A percentile compares a stretch with the other conserved stretches of the same genome.
Evolutionary conservation across 1,140 invertebrate genomes (phyloP).

Genomic region (Brachionus paranguensis): DNA sequence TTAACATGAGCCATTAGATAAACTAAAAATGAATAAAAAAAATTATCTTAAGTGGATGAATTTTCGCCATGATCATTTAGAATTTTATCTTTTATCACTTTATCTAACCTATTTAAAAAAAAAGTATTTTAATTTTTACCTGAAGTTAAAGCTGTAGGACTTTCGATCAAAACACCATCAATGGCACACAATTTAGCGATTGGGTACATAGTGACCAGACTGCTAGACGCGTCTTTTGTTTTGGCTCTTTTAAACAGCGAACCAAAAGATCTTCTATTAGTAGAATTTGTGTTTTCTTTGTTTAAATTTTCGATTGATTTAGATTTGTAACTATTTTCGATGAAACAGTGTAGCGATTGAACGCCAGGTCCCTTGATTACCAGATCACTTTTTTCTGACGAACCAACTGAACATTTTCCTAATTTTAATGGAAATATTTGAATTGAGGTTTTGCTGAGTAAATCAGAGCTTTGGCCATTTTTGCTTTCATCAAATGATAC

Average conservation of each 20-base stretch:
- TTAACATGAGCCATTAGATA: background rate
- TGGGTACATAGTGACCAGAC: background rate
- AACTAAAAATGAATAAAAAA: background rate
- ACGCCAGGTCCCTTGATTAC: slow-evolving; percentile 72
- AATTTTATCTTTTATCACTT: background rate
- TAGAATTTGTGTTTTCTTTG: background rate
- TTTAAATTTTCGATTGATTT: background rate
- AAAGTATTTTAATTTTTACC: background rate
- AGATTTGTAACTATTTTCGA: slow-evolving; percentile 63
- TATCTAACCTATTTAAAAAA: background rate
- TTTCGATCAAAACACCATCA: slow-evolving; percentile 26
- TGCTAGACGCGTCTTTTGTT: background rate
- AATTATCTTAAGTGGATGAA: background rate
- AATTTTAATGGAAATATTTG: slow-evolving; percentile 46
- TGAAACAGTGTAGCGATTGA: slow-evolving; percentile 71
- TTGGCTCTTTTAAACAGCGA: background rate
- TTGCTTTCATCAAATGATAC: slow-evolving; percentile 81
- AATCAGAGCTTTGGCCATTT: slow-evolving; percentile 59
- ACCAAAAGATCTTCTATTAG: background rate
- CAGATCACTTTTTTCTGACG: slow-evolving; percentile 66
- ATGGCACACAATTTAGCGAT: slow-evolving; percentile 8
- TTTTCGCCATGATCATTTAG: background rate
- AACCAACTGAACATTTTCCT: slow-evolving; percentile 69
- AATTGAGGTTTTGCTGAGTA: slow-evolving; percentile 52
- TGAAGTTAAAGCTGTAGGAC: background rate